Evolutionary conservation across 1,140 invertebrate species (phyloP), one percentile per base, ranked within the genome.

Genomic region (Antheraea mylitta): DNA sequence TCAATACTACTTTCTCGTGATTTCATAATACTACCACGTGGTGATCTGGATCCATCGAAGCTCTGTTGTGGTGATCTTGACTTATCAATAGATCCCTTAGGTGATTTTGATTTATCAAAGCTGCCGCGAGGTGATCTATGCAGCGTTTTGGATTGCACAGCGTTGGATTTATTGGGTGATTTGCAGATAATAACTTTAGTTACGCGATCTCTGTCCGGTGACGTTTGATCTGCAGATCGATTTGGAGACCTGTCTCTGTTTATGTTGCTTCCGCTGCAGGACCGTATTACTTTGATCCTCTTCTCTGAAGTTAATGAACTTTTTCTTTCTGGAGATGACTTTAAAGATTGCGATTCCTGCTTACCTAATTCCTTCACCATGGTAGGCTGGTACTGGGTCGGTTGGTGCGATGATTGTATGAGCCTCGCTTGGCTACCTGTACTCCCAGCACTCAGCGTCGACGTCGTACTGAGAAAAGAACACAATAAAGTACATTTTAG

Each of bases 321-420:
- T 73, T 87, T 91, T 71, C 80, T 82, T 69, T 93, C 91, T 13
- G 90, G 88, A 8, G 90, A 93, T 53, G 89, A 93, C 72, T 91
- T 91, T 59, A 92, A 80, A 16, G 91, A 93, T 53, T 90, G 89
- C 8, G 91, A 93, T 59, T 89, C 89, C 69, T 90, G 87, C 95
- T 95, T 96, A 98, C 97, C 97, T 94, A 97, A 93, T 92, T 98
- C 97, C 93, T 96, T 96, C 79, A 96, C 95, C 86, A 95, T 95
- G 69, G 96, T 95, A 30, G 97, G 97, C 75, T 97, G 96, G 91
- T 98, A 98, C 81, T 96, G 97, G 76, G 97, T 95, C 59, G 98
- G 98, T 80, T 97, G 96, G 91, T 98, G 97, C 73, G 97, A 98
- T 69, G 97, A 97, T 92, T 98, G 97, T 83, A 98, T 98, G 72